Conservation (phyloP, 2,113 vertebrate species). For the Balaenoptera acutorostrata region DNA sequence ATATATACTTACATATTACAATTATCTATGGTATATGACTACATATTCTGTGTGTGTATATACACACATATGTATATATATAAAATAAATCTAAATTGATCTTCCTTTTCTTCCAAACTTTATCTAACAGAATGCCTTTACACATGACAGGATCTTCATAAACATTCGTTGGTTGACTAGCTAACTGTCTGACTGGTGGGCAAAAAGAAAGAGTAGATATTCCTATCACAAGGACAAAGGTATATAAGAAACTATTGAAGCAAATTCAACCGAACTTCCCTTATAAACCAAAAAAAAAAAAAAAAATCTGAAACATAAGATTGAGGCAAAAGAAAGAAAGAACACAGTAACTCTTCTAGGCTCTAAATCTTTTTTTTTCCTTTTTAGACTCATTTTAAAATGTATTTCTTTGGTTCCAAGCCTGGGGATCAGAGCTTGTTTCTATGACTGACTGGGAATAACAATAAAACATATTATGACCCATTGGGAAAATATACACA, state of each 20-base stretch:
- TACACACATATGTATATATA: not conserved
- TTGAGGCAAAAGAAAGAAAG: not conserved
- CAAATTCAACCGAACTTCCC: not conserved
- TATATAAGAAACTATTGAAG: not conserved
- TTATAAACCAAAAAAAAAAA: not conserved
- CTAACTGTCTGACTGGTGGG: not conserved
- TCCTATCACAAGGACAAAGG: not conserved
- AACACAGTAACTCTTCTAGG: not conserved
- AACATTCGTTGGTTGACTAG: not conserved
- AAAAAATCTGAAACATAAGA: not conserved
- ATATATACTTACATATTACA: not conserved
- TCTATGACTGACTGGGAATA: not conserved
- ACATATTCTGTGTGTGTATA: not conserved
- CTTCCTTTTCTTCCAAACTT: not conserved
- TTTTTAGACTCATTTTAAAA: not conserved
- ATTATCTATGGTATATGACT: not conserved
- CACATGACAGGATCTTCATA: not conserved
- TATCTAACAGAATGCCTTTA: not conserved
- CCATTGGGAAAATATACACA: not conserved
- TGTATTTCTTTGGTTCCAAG: not conserved
- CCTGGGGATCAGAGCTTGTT: not conserved
- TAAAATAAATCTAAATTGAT: not conserved
- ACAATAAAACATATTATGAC: not conserved
- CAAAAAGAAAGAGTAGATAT: not conserved
- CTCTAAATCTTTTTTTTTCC: not conserved